Evolutionary conservation across 92 coral and sea anemone genomes (phyloP).

Genomic region (Phenganax marumi): DNA sequence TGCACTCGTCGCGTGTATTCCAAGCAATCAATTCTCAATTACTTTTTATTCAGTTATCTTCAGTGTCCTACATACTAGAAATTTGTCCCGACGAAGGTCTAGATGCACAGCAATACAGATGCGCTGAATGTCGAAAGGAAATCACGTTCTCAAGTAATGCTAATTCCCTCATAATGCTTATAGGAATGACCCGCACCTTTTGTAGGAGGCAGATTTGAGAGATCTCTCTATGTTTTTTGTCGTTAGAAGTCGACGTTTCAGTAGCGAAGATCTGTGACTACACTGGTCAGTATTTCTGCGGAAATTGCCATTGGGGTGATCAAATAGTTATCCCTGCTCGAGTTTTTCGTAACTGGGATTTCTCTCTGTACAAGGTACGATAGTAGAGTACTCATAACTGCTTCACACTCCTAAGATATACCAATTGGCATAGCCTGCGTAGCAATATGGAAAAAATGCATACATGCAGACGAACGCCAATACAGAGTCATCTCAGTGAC

Average conservation of each 20-base stretch:
- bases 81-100: conserved; percentile 86
- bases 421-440: not conserved
- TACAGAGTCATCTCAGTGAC: not conserved
- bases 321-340: conserved; percentile 79
- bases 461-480: no score
- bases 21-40: not conserved
- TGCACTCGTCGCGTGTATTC: not conserved
- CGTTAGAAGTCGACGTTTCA: conserved; percentile 62
- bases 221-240: not conserved
- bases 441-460: no score
- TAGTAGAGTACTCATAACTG: not conserved
- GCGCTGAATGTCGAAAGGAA: conserved; percentile 89
- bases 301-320: conserved; percentile 96
- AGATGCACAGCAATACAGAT: conserved; percentile 87
- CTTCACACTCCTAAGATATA: not conserved
- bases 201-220: not conserved
- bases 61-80: conserved; percentile 62
- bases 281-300: conserved; percentile 93
- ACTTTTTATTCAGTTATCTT: conserved; percentile 63
- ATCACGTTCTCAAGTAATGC: conserved; percentile 76
- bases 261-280: conserved; percentile 91
- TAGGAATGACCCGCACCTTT: not conserved
- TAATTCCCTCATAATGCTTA: not conserved
- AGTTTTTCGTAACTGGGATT: conserved; percentile 97
- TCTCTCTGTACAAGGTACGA: conserved; percentile 72